Conservation (phyloP, 2,888 invertebrate genomes). For the Aplocera efformata region DNA sequence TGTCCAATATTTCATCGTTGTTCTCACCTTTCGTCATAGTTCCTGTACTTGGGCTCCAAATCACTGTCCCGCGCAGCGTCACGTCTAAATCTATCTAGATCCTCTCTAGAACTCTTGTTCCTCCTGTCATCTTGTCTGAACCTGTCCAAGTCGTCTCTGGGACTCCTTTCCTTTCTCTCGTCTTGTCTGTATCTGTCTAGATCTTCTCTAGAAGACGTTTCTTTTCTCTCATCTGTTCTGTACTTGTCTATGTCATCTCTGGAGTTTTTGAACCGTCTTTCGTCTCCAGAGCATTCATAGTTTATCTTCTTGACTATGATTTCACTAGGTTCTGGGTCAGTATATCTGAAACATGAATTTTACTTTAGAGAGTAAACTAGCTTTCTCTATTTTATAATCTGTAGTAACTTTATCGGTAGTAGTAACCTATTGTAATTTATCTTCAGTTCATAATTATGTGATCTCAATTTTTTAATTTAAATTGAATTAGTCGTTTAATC, state of each 20-base stretch:
- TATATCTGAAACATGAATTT: conserved; percentile 49
- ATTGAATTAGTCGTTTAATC: no score
- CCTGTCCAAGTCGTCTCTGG: conserved; percentile 8
- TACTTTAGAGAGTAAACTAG: neutral
- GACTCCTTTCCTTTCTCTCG: conserved; percentile 14
- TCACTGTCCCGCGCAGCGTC: conserved; percentile 12
- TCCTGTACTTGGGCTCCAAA: conserved; percentile 50
- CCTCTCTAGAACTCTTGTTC: neutral
- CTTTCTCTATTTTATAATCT: neutral
- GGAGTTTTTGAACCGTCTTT: conserved; percentile 44
- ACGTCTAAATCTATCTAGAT: conserved; percentile 9
- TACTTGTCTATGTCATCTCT: conserved; percentile 54
- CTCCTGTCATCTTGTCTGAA: neutral
- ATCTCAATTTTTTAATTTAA: no score
- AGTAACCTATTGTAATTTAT: no score
- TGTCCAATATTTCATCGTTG: no score
- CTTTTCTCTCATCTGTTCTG: conserved; percentile 26
- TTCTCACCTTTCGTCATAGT: conserved; percentile 50
- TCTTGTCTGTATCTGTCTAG: neutral
- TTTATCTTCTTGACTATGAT: conserved; percentile 58
- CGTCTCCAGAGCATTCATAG: conserved; percentile 56
- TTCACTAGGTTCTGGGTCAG: conserved; percentile 72
- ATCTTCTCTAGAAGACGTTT: no score
- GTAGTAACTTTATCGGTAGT: no score
- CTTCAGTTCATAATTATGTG: no score